Percentiles rank a stretch among this genome's conserved stretches.
These are phyloP conservation scores for Galago senegalensis DNA, from an alignment of 2,797 vertebrate genomes.

Conservation along the genomic window DNA sequence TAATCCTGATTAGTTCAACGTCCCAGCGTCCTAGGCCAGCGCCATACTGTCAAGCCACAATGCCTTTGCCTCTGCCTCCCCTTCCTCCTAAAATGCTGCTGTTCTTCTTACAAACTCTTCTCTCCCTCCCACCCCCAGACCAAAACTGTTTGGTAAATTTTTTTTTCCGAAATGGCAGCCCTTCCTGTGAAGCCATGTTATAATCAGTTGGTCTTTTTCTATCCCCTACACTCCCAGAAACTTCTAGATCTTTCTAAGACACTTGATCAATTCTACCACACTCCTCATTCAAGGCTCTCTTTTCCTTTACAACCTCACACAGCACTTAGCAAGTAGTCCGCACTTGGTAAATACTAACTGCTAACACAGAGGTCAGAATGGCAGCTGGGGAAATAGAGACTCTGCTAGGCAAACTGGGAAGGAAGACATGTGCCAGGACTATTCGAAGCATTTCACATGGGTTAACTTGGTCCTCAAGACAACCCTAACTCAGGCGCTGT, in stretches of 20 bases:
- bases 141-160: background rate
- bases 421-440: background rate
- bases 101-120: background rate
- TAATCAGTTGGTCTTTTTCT: background rate
- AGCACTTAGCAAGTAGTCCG: background rate
- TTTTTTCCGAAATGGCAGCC: conserved; percentile 31
- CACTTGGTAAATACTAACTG: background rate
- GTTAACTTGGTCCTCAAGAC: background rate
- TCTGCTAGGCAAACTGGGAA: background rate
- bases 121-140: background rate
- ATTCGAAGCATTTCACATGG: background rate
- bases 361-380: background rate
- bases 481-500: background rate
- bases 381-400: background rate
- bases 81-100: conserved; percentile 9
- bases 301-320: background rate
- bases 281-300: background rate
- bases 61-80: background rate
- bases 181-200: conserved; percentile 23
- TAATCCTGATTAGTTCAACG: background rate
- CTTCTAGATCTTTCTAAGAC: conserved; percentile 6
- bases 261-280: background rate
- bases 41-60: background rate
- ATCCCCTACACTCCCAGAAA: background rate
- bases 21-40: background rate